Base-by-base conservation (phyloP, 2,797 vertebrate species). In the Myotis daubentonii region DNA sequence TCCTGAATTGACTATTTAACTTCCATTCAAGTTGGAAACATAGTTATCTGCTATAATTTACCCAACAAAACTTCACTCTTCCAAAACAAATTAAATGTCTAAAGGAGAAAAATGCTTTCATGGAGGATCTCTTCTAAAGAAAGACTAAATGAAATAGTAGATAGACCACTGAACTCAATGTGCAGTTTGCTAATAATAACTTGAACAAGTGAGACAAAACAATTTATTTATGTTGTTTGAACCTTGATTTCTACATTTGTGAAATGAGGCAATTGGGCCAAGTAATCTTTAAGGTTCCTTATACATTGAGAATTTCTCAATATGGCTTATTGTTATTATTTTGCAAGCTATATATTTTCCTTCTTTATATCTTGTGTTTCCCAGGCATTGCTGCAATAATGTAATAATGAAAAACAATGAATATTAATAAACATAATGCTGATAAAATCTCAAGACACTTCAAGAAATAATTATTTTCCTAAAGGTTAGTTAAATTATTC, bases 1-100 rank as follows among this genome's bases (percentile, higher is more conserved):
- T 68, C 75, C 95, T 96, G 86, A 96, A 92, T 96, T 92, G 57
- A 51, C 22, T 96, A 96, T 97, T 96, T 97, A 97, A 88, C 75
- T 98, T 96, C 84, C 66, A 97, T 87, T 97, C 92, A 96, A 81
- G 30, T 28, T 93, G 20, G 41, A 87, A 93, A 86, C 60, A 33
- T 57, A 88, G 36, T 90, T 96, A 94, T 81, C 25, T 93, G 49
- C n/a, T 93, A 55, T 91, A 68, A 82, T 93, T 92, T 97, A 95
- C 92, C n/a, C 80, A 96, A 72, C 20, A 97, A 96, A 41, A 82
- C 44, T 80, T 89, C 13, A 66, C 30, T 96, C 49, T 95, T 91
- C 13, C 2, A 93, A 74, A 88, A 95, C 87, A 95, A 78, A 87
- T 93, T 93, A 95, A 89, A 95, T 79, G 82, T 38, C 8, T 91